Evolutionary conservation across 2,888 invertebrate species (phyloP).

Genomic region (Drosophila barbarae): DNA sequence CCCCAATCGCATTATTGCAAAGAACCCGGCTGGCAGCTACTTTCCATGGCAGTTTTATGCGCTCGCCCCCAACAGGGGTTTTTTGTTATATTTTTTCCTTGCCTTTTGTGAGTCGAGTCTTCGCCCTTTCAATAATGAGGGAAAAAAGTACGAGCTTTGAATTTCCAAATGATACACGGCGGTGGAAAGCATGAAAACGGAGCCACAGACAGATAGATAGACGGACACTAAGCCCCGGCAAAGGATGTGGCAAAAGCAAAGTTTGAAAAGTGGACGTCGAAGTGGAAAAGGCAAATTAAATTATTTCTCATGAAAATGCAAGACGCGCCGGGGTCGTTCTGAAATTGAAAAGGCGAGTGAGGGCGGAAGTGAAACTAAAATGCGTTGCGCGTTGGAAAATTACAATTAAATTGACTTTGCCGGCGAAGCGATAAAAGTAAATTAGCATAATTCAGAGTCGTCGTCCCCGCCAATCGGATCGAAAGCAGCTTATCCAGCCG

Average conservation of each 20-base stretch:
- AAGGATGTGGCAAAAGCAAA: conserved; percentile 60
- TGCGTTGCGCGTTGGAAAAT: conserved; percentile 66
- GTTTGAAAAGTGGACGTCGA: conserved; percentile 70
- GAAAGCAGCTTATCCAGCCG: conserved; percentile 31
- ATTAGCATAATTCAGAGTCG: conserved; percentile 75
- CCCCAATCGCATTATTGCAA: conserved; percentile 55
- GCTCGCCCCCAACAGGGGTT: conserved; percentile 31
- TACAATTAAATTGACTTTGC: conserved; percentile 74
- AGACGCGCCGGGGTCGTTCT: conserved; percentile 16
- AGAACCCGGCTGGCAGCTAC: conserved; percentile 53
- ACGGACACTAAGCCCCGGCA: conserved; percentile 50
- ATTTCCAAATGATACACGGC: conserved; percentile 64
- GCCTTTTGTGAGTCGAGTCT: conserved; percentile 13
- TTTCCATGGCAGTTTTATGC: conserved; percentile 60
- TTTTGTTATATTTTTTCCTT: conserved; percentile 32
- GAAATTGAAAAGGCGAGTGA: conserved; percentile 56
- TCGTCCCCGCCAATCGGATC: conserved; percentile 47
- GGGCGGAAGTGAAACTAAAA: conserved; percentile 63
- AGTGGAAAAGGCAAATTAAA: conserved; percentile 73
- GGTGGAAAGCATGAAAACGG: conserved; percentile 12
- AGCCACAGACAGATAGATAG: conserved; percentile 19
- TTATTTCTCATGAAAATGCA: conserved; percentile 68
- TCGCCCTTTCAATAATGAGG: conserved; percentile 63
- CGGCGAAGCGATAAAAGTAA: conserved; percentile 73
- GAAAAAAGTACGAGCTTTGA: conserved; percentile 64